phyloP scores from a whole-genome alignment of 2,797 vertebrate genomes.

The Rhabdomys pumilio region DNA sequence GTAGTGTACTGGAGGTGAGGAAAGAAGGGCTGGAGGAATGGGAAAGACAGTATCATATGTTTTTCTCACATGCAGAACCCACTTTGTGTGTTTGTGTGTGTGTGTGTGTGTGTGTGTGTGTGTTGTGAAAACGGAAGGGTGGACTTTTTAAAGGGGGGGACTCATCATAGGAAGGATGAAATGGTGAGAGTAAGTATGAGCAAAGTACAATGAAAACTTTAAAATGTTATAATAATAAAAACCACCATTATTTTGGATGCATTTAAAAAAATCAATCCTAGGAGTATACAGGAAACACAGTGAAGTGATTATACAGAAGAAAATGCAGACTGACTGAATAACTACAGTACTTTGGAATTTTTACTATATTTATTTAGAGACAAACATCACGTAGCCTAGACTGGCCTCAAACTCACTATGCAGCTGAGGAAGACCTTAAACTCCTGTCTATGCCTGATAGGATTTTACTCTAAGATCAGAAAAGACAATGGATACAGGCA shows the following conservation, averaged over 20 bases:
- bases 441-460: background rate
- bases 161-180: background rate
- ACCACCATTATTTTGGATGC: background rate
- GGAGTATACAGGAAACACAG: background rate
- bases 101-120: background rate
- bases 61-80: background rate
- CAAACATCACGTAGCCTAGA: background rate
- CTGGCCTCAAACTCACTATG: background rate
- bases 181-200: background rate
- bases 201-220: background rate
- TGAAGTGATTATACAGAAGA: background rate
- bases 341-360: background rate
- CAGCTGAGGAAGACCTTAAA: background rate
- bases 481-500: background rate
- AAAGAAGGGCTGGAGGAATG: background rate
- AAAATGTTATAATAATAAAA: slow-evolving; percentile 1
- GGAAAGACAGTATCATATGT: background rate
- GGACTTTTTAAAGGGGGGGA: background rate
- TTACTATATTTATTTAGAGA: slow-evolving; percentile 4
- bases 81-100: background rate
- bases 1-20: too few species aligned
- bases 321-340: background rate
- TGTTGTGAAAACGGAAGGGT: background rate
- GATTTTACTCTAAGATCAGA: slow-evolving; percentile 17
- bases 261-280: background rate